These are phyloP conservation scores for Atta colombica DNA, from an alignment of 1,140 invertebrate genomes.

Conservation along the genomic window DNA sequence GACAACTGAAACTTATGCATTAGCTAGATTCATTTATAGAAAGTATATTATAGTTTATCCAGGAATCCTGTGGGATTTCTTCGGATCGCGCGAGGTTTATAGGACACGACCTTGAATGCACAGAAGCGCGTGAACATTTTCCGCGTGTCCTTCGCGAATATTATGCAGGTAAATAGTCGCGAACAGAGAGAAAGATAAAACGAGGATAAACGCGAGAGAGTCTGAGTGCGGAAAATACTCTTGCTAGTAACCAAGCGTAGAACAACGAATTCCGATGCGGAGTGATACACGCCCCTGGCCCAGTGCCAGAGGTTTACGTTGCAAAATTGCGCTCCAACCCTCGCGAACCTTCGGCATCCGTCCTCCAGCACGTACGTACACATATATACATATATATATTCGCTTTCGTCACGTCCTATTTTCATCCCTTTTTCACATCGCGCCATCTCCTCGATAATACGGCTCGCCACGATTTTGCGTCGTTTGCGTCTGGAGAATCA, in stretches of 20 bases:
- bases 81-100: slow-evolving; percentile 6
- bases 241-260: slow-evolving; percentile 81
- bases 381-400: slow-evolving; percentile 3
- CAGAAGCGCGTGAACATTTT: slow-evolving; percentile 38
- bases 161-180: slow-evolving; percentile 56
- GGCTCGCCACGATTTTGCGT: slow-evolving; percentile 75
- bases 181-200: slow-evolving; percentile 25
- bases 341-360: slow-evolving; percentile 56
- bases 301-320: slow-evolving; percentile 79
- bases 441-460: slow-evolving; percentile 75
- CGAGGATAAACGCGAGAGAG: background rate
- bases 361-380: slow-evolving; percentile 36
- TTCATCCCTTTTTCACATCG: slow-evolving; percentile 60
- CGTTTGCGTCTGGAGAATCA: slow-evolving; percentile 69
- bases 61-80: background rate
- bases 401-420: slow-evolving; percentile 37
- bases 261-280: slow-evolving; percentile 82
- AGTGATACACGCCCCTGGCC: slow-evolving; percentile 81
- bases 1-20: background rate
- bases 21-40: background rate
- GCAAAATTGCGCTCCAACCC: slow-evolving; percentile 80
- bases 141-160: slow-evolving; percentile 33
- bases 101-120: slow-evolving; percentile 48
- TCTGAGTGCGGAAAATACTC: slow-evolving; percentile 74
- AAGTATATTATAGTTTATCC: background rate